These are phyloP conservation scores for Chironex yamaguchii DNA, from an alignment of 30 jellyfish, hydroid and myxozoan species.

Conservation along the genomic window DNA sequence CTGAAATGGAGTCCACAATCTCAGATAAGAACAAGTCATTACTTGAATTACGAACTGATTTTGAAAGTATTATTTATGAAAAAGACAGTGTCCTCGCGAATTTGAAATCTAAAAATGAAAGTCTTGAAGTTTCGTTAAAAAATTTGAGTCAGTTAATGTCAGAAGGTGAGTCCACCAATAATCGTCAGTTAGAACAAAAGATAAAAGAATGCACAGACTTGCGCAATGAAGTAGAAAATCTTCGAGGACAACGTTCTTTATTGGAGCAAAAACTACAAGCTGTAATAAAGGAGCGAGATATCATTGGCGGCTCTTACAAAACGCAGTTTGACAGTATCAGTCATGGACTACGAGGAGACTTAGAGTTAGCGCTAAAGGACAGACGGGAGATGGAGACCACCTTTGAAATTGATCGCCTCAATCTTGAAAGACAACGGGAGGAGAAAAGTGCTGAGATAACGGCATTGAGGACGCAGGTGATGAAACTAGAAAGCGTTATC, in stretches of 20 bases:
- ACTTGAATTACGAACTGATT: slow-evolving; percentile 77
- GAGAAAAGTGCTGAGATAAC: slow-evolving; percentile 47
- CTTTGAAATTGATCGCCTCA: slow-evolving; percentile 73
- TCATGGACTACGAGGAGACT: slow-evolving; percentile 90
- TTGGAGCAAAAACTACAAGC: slow-evolving; percentile 76
- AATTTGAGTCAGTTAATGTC: background rate
- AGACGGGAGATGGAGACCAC: slow-evolving; percentile 69
- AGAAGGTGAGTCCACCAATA: background rate
- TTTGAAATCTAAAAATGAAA: slow-evolving; percentile 30
- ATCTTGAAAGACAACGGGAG: slow-evolving; percentile 68
- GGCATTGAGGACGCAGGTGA: background rate
- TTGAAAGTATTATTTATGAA: slow-evolving; percentile 82
- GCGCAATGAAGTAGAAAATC: background rate
- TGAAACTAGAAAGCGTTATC: slow-evolving; percentile 27
- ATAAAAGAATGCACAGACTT: background rate
- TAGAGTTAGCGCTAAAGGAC: slow-evolving; percentile 83
- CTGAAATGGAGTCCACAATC: slow-evolving; percentile 66
- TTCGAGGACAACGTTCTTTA: slow-evolving; percentile 61
- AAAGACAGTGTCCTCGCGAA: slow-evolving; percentile 69
- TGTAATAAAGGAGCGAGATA: slow-evolving; percentile 66
- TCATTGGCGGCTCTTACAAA: slow-evolving; percentile 77
- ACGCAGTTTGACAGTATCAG: slow-evolving; percentile 79
- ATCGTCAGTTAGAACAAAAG: background rate
- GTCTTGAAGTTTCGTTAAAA: background rate
- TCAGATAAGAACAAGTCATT: slow-evolving; percentile 76